These are phyloP conservation scores for Gastrophysa polygoni DNA, from an alignment of 2,888 invertebrate genomes.

Conservation along the genomic window DNA sequence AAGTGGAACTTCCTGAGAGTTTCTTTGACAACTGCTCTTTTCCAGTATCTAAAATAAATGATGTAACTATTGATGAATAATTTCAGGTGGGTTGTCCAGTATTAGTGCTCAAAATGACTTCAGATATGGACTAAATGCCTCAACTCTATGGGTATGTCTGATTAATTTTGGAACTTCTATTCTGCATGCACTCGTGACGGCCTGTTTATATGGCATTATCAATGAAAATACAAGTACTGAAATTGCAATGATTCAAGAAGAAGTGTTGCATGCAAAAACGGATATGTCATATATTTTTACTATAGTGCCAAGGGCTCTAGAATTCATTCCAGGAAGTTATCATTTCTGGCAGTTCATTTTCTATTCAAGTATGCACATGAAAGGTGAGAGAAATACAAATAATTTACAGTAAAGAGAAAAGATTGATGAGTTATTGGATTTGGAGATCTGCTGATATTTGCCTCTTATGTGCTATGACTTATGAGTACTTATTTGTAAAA, in stretches of 20 bases:
- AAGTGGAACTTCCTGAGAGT: too few species aligned
- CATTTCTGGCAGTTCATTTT: conserved; percentile 25
- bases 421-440: too few species aligned
- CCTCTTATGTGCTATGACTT: too few species aligned
- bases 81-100: conserved; percentile 28
- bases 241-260: conserved; percentile 1
- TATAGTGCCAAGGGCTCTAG: conserved; percentile 21
- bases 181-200: conserved; percentile 15
- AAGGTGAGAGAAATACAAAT: conserved; percentile 17
- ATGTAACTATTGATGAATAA: neutral
- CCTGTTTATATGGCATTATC: conserved; percentile 23
- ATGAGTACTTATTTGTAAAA: too few species aligned
- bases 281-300: conserved; percentile 23
- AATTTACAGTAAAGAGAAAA: too few species aligned
- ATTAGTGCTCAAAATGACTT: conserved; percentile 24
- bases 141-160: conserved; percentile 21
- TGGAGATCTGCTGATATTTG: too few species aligned
- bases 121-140: conserved; percentile 21
- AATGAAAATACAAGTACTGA: conserved; percentile 5
- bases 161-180: conserved; percentile 19
- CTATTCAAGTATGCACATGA: conserved; percentile 24
- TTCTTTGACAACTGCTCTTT: too few species aligned
- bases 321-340: conserved; percentile 18
- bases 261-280: conserved; percentile 3
- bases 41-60: too few species aligned